Base-by-base conservation (phyloP, 2,888 invertebrate species). In the Drosophila neonasuta region DNA sequence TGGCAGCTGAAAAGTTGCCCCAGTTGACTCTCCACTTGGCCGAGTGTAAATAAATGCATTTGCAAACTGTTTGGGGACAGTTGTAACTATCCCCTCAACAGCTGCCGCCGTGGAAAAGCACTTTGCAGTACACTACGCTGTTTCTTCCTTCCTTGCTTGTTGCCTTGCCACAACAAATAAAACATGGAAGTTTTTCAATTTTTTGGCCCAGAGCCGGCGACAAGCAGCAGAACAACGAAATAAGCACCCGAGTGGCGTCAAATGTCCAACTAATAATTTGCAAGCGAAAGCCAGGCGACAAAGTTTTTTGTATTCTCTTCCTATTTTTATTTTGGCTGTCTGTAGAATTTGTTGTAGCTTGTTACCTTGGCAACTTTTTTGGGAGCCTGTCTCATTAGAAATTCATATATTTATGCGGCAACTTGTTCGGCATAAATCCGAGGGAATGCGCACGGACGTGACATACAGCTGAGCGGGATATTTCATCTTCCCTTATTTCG, bases 371-470 rank as follows among this genome's bases (percentile, higher is more conserved):
- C 5, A n/a, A 41, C 9, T 57, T 57, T 55, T 51, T 48, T 24
- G 24, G 11, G 62, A 58, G 32, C 34, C 61, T 68, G 65, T 54
- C 67, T 70, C 68, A 79, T 86, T 81, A 64, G 60, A 60, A 70
- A 82, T 86, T 84, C 79, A 79, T 86, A 71, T 73, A 79, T 77
- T 86, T 81, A 81, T 86, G 77, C 74, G 58, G 13, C 68, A 68
- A 77, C 67, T 77, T 83, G 77, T 64, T 71, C 62, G 54, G 54
- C 68, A 54, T 51, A 80, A 72, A 71, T 66, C 60, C 61, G 62
- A 48, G 17, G 61, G 62, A 59, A 59, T 65, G 68, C 68, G 69
- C 74, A 54, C 51, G 71, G 56, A 67, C 81, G 77, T 72, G 79
- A 84, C 71, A 65, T 65, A 74, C 54, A 62, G 70, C 55, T 46